These are phyloP conservation scores for Stictocephala bisonia DNA, from an alignment of 2,888 invertebrate genomes.

Conservation along the genomic window DNA sequence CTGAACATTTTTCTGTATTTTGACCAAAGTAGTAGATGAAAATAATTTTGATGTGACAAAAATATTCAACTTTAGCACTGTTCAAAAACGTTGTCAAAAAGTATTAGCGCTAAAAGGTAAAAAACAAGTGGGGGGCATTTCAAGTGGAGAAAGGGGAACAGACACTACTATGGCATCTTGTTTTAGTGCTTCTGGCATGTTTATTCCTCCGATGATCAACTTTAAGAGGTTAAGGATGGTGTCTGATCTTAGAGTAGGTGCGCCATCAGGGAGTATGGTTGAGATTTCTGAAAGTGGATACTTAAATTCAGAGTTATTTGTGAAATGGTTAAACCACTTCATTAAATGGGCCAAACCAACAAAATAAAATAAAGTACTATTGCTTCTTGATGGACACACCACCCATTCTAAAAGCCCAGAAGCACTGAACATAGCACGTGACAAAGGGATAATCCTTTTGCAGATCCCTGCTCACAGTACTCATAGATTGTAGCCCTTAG, in stretches of 20 bases:
- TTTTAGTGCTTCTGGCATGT: conserved; percentile 19
- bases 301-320: no score
- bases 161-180: conserved; percentile 17
- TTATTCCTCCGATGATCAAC: conserved; percentile 13
- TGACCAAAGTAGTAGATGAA: neutral
- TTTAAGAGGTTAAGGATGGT: conserved; percentile 11
- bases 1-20: conserved; percentile 1
- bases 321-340: no score
- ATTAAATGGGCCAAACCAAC: no score
- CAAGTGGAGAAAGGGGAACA: conserved; percentile 19
- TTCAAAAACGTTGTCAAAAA: conserved; percentile 9
- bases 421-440: conserved; percentile 53
- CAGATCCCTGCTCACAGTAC: conserved; percentile 58
- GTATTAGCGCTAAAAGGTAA: no score
- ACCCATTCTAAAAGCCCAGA: conserved; percentile 58
- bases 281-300: no score
- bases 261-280: no score
- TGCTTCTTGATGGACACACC: conserved; percentile 56
- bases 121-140: neutral
- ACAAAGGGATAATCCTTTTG: conserved; percentile 57
- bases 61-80: conserved; percentile 16
- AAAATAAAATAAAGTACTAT: no score
- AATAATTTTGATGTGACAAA: conserved; percentile 8
- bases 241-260: neutral
- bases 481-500: conserved; percentile 57